Base-by-base conservation (phyloP, 1,140 invertebrate genomes). In the Doryteuthis pealeii region DNA sequence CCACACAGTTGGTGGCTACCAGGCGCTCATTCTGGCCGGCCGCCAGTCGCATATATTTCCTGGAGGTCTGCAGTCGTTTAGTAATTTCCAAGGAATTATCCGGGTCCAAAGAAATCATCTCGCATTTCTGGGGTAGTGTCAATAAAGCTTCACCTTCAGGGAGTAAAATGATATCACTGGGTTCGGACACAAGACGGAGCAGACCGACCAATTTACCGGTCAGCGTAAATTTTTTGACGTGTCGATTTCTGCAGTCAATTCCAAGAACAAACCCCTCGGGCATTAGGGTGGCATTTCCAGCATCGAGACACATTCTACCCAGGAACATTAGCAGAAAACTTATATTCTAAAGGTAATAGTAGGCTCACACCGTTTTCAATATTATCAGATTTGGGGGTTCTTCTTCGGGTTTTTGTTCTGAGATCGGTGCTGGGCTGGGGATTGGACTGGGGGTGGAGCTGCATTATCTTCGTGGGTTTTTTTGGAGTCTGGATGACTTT, bases 201-300 rank as follows among this genome's bases (percentile, higher is more conserved):
- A 68, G 31, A 68, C 66, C 66, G 30, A 33, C 30, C 8, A 68
- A 14, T 33, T 31, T 68, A 18, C 66, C 66, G 32, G 32, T 26
- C n/a, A 68, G 28, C 15, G 66, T 26, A 33, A 68, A 68, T 68
- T 68, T 68, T 30, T 68, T 68, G 26, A 68, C 32, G 22, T 68
- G 28, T 30, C 66, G 28, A 33, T 68, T 68, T 14, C 3, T 31
- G 15, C n/a, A 18, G 22, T 68, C 66, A 18, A 68, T 30, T 10
- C 66, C 66, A 30, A 68, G 18, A 22, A 68, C 66, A 30, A 26
- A 18, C 30, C 66, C 66, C 10, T 26, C n/a, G 15, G 66, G 66
- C 18, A 68, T 22, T 12, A 68, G 18, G 2, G 30, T 4, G 32
- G 66, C 66, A 68, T 22, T 18, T 31, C 30, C 18, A 68, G 31